phyloP scores from a whole-genome alignment of 2,797 vertebrate genomes.

The Leptodactylus fallax region DNA sequence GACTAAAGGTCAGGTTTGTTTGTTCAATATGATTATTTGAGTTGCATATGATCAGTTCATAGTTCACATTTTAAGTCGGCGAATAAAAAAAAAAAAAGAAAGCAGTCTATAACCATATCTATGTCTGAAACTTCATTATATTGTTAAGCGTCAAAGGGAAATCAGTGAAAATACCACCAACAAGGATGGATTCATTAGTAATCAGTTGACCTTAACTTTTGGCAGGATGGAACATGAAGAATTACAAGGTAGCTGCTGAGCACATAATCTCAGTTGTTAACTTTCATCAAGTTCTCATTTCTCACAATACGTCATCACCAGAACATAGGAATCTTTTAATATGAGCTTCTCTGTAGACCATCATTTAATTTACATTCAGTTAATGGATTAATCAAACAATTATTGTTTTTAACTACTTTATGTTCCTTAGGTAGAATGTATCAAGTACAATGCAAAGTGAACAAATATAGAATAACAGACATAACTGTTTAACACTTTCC shows the following conservation, averaged over 20 bases:
- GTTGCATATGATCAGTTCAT: conserved; percentile 41
- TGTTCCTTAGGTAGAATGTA: not conserved
- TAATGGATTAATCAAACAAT: conserved; percentile 7
- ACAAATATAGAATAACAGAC: not conserved
- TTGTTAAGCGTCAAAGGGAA: conserved; percentile 45
- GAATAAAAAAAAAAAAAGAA: not conserved
- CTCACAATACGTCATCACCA: conserved; percentile 50
- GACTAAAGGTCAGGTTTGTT: conserved; percentile 50
- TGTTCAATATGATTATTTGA: conserved; percentile 44
- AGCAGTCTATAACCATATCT: conserved; percentile 36
- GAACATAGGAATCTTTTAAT: conserved; percentile 38
- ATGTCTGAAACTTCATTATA: conserved; percentile 42
- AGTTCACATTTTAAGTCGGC: conserved; percentile 38
- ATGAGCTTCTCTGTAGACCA: conserved; percentile 38
- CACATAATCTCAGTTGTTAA: conserved; percentile 25
- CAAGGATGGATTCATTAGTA: conserved; percentile 58
- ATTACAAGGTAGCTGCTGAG: conserved; percentile 51
- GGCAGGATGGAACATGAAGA: conserved; percentile 44
- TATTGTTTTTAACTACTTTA: not conserved
- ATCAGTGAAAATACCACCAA: conserved; percentile 57
- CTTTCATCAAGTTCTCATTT: conserved; percentile 61
- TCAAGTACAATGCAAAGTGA: not conserved
- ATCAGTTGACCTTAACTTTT: conserved; percentile 60
- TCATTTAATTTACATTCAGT: conserved; percentile 6
- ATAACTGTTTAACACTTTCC: too few relatives aligned